phyloP scores from a whole-genome alignment of 2,113 vertebrate genomes.

The Leptobrachium ailaonicum region DNA sequence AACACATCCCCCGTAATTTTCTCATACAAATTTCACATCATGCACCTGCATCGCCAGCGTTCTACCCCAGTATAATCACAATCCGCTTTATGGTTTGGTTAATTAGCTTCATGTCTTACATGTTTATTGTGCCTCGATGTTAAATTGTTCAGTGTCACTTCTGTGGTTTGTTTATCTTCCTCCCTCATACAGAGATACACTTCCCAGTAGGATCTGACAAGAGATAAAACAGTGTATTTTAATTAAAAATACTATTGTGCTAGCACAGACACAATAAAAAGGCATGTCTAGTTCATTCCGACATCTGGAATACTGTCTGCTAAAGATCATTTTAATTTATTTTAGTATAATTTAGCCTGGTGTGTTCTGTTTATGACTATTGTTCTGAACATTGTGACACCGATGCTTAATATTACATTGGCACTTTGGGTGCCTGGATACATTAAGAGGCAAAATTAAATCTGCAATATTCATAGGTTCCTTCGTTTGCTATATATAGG shows the following conservation, averaged over 20 bases:
- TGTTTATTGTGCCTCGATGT: conserved; percentile 30
- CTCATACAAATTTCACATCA: neutral
- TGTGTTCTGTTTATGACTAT: neutral
- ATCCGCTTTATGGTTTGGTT: conserved; percentile 29
- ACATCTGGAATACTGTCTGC: neutral
- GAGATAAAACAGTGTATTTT: conserved; percentile 1
- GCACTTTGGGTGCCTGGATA: neutral
- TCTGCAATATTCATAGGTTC: neutral
- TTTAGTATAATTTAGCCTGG: neutral
- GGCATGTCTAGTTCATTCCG: conserved; percentile 3
- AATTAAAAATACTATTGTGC: conserved; percentile 21
- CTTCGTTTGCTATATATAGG: too few species aligned
- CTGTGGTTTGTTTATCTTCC: conserved; percentile 17
- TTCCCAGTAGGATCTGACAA: conserved; percentile 16
- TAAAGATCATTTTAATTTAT: conserved; percentile 1
- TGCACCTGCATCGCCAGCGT: conserved; percentile 14
- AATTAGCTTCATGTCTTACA: conserved; percentile 31
- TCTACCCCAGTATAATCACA: conserved; percentile 1
- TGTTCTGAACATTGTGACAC: neutral
- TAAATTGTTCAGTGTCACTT: conserved; percentile 24
- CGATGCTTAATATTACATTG: neutral
- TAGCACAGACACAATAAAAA: neutral
- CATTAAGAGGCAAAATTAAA: neutral
- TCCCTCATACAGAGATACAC: conserved; percentile 1
- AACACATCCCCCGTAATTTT: neutral